Base-by-base conservation (phyloP, 2,113 vertebrate species). In the Centropus bengalensis region DNA sequence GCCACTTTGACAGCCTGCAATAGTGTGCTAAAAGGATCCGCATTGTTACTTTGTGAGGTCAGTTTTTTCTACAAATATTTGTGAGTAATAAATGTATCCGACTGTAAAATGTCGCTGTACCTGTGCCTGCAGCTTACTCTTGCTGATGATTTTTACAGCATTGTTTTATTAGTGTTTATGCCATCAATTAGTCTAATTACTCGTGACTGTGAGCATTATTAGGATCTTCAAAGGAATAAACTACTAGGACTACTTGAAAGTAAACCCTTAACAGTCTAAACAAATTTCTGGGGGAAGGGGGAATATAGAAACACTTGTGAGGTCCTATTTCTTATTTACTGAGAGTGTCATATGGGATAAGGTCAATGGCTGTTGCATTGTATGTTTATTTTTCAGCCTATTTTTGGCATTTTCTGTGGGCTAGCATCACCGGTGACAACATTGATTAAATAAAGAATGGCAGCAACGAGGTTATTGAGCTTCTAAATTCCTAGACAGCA, bases 131-230 rank as follows among this genome's bases (percentile, higher is more conserved):
- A 91, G 81, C 90, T 92, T 92, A 62, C 1, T 5, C 75, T 94
- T 90, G 75, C 52, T 83, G 85, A 52, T 96, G 59, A 78, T 96
- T 97, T 97, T 97, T 94, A 91, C 69, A 60, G 91, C 91, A 58
- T 71, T 3, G 56, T 82, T 97, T 97, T 95, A 75, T 94, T 97
- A 96, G 86, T 92, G 78, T 97, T 95, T 95, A 95, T 96, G 59
- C 79, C 89, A 93, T 93, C 89, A 84, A 88, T 96, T 96, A 93
- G 64, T 96, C 68, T 95, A 92, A 97, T 97, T 97, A 81, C 68
- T 95, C 63, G 95, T 96, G 89, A 89, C 92, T 97, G 96, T 83
- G 79, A 92, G 78, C 76, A 73, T 96, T 96, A 80, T 89, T 96
- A 82, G 24, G 89, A 70, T 95, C 78, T 88, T 96, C 84, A 96